A percentile compares a stretch with the other conserved stretches of the same genome.
phyloP scores from a whole-genome alignment of 2,797 vertebrate species.

The Sciurus carolinensis region DNA sequence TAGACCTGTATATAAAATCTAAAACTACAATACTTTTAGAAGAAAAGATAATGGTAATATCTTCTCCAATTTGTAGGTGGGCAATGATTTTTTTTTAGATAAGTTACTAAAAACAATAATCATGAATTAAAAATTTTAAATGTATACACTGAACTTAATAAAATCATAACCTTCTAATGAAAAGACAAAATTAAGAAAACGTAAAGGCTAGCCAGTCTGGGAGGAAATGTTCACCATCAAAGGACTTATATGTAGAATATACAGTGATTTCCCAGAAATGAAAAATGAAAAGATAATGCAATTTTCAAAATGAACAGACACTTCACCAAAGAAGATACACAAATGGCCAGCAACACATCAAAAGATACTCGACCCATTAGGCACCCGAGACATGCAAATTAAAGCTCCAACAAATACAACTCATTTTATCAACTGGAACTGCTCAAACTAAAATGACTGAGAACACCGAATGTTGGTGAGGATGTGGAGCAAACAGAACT shows the following conservation, averaged over 20 bases:
- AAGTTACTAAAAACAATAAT: background rate
- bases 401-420: background rate
- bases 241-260: too few species aligned
- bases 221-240: too few species aligned
- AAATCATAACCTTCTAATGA: too few species aligned
- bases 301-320: background rate
- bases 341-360: too few species aligned
- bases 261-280: too few species aligned
- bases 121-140: background rate
- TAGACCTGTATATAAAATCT: background rate
- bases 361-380: too few species aligned
- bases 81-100: background rate
- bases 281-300: background rate
- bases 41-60: background rate
- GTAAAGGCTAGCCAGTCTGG: too few species aligned
- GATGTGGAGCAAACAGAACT: background rate
- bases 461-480: too few species aligned
- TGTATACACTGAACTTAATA: too few species aligned
- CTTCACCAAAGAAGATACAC: too few species aligned
- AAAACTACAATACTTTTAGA: background rate
- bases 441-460: background rate
- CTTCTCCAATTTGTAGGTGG: background rate
- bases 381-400: too few species aligned
- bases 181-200: too few species aligned
- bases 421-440: background rate